Evolutionary conservation across 1,140 invertebrate genomes (phyloP), one percentile per base, ranked within the genome.

Genomic region (Scaptomyza hsui): DNA sequence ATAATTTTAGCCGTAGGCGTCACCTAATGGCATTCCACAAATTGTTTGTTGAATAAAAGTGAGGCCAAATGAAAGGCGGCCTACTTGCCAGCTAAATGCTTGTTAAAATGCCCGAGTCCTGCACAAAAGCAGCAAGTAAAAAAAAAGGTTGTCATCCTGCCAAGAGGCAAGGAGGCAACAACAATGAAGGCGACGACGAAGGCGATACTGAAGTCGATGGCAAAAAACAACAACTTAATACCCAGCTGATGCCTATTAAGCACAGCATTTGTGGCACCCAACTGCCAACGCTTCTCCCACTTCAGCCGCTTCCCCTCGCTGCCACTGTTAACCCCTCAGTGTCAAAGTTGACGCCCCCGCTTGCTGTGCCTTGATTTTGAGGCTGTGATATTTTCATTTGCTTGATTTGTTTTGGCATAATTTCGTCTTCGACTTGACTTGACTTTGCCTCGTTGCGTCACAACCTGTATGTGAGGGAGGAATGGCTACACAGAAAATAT

Each of bases 391-490:
- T 88, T 88, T 88, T 88, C 75, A 88, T 88, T 88, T 88, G 82
- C 83, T 82, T 88, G 82, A 88, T 88, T 88, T 88, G 82, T 88
- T 88, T 88, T 88, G 82, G 78, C 82, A 88, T 88, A 88, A 88
- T 88, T 88, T 78, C 45, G 57, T 12, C 57, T 55, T 56, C 49
- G 67, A 41, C 60, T 57, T 65, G 72, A 41, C 60, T 57, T 65
- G 16, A 52, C 61, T 67, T 45, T 57, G 39, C 29, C 57, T 32
- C 37, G 37, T 26, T 37, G 18, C 42, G 10, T 45, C 47, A 45
- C 35, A 42, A 59, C 45, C 55, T 59, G n/a, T n/a, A 18, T 41
- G 29, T 9, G 26, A 24, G 26, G 26, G 26, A 29, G 60, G 32
- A n/a, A 49, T 45, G 57, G 61, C 55, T 48, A 61, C 37, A 45